Conservation (phyloP, 2,113 vertebrate species). For the Lagopus leucura region DNA sequence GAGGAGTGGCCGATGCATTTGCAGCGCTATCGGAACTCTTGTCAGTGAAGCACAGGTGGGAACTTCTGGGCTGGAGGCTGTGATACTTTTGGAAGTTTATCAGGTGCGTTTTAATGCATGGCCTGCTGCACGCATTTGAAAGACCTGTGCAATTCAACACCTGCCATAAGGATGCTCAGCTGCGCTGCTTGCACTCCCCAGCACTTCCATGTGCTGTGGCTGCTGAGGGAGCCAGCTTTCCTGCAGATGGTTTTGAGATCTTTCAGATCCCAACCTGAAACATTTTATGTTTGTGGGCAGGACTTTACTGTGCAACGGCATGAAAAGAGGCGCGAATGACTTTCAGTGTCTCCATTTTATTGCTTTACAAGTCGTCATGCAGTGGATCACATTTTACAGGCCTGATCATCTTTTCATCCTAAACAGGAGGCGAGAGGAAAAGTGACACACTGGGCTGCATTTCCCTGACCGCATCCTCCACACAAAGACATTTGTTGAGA, state of each 20-base stretch:
- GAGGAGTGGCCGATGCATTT: not conserved
- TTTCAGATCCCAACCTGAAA: constrained; percentile 19
- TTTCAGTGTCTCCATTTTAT: constrained; percentile 18
- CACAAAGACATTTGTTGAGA: not conserved
- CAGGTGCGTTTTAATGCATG: not conserved
- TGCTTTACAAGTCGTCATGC: not conserved
- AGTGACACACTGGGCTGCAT: not conserved
- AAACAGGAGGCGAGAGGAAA: constrained; percentile 14
- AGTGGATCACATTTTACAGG: constrained; percentile 46
- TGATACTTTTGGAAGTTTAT: not conserved
- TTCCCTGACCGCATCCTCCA: not conserved
- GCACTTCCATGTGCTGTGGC: fast-evolving
- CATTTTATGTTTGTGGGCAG: constrained; percentile 17
- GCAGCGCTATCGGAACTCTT: not conserved
- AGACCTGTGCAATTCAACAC: not conserved
- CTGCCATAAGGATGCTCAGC: not conserved
- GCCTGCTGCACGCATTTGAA: not conserved
- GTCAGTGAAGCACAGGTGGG: not conserved
- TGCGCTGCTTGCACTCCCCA: not conserved
- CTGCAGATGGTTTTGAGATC: constrained; percentile 2
- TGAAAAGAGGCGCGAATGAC: constrained; percentile 4
- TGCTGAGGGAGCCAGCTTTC: not conserved
- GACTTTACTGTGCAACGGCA: constrained; percentile 20
- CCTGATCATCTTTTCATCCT: not conserved
- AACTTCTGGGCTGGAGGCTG: not conserved